Base-by-base conservation (phyloP, 2,113 vertebrate species). In the Zapornia atra region DNA sequence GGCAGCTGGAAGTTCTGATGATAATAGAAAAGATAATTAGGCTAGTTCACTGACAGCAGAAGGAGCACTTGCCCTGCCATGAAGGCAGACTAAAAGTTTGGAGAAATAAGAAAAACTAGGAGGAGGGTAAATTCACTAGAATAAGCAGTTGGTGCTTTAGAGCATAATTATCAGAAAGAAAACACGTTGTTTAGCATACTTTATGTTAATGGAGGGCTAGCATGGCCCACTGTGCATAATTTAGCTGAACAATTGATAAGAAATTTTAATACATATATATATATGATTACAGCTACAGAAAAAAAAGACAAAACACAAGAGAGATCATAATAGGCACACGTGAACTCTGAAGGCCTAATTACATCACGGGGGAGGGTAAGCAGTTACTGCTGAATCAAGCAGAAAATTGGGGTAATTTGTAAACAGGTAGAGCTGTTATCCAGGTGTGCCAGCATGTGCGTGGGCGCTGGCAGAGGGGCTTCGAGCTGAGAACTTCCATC, bases 271-370 rank as follows among this genome's bases (percentile, higher is more conserved):
- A 97, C 95, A 97, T 94, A 98, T 98, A 98, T 98, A 98, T 98
- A 98, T 99, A 99, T 98, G 98, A 99, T 99, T 99, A 98, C 98
- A 76, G 99, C 98, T 99, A 98, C 98, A 98, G 96, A 90, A 97
- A 91, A 97, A 98, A 98, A 98, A 95, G 96, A 83, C 97, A 98
- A 98, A 98, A 98, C 98, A 98, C 98, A 98, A 95, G 99, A 98
- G 98, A 98, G 97, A 97, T 96, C 97, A 96, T 99, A 99, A 99
- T 99, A 99, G 99, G 98, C 98, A 98, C 98, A 98, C 96, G 96
- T 99, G 98, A 99, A 99, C 99, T 99, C 99, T 97, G 98, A 99
- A 99, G 99, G 98, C 98, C 99, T 99, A 99, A 99, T 99, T 99
- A 99, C 99, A 98, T 99, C 99, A 99, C 98, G 98, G 98, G 98